Evolutionary conservation across 35 echinoderm and acorn worm species (phyloP).

Genomic region (Apostichopus californicus): DNA sequence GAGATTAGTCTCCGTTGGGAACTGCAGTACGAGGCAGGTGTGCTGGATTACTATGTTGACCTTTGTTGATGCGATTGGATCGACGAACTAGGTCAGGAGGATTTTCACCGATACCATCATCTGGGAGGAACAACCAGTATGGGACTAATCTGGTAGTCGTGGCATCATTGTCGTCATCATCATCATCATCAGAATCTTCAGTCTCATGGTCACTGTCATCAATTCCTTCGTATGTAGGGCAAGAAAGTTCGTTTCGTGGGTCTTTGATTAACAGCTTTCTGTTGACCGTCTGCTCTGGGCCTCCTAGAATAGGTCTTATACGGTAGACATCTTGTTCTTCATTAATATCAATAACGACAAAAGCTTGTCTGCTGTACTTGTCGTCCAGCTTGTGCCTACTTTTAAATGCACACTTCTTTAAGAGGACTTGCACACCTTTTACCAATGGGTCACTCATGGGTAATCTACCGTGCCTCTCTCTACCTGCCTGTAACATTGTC

Average conservation of each 20-base stretch:
- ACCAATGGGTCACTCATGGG: too few species aligned
- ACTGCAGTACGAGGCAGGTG: constrained; percentile 23
- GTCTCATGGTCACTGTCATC: not conserved
- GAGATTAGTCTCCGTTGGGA: not conserved
- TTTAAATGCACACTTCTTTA: constrained; percentile 20
- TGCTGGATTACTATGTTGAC: constrained; percentile 40
- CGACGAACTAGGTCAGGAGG: not conserved
- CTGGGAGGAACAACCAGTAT: not conserved
- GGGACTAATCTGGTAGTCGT: not conserved
- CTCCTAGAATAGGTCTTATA: constrained; percentile 4
- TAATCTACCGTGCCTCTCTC: too few species aligned
- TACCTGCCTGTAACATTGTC: too few species aligned
- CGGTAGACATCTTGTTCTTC: constrained; percentile 5
- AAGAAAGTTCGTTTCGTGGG: not conserved
- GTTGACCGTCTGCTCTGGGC: constrained; percentile 17
- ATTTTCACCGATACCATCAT: not conserved
- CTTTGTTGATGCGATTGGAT: not conserved
- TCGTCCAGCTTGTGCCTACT: constrained; percentile 43
- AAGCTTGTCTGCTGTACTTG: not conserved
- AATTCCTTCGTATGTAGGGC: not conserved
- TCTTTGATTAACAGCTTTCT: constrained; percentile 5
- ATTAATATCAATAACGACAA: constrained; percentile 11
- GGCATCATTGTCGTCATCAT: not conserved
- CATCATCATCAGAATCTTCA: not conserved
- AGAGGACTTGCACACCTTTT: not conserved